A percentile compares a stretch with the other conserved stretches of the same genome.
Conservation (phyloP, 2,113 vertebrate species). For the Perca fluviatilis region DNA sequence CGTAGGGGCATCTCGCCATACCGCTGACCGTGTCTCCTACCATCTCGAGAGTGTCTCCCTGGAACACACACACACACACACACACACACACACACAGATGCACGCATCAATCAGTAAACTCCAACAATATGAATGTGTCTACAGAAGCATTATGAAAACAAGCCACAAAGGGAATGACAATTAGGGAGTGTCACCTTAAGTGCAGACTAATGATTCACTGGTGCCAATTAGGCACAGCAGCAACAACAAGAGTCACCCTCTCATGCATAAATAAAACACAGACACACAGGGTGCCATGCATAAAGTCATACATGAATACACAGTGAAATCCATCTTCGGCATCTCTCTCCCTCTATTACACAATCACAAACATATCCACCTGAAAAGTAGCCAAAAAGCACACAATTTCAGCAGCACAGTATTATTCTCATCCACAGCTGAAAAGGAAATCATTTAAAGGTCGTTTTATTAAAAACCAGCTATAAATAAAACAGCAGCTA, state of each 20-base stretch:
- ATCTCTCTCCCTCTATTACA: not conserved
- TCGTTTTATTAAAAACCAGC: constrained; percentile 74
- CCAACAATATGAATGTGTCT: constrained; percentile 52
- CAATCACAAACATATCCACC: constrained; percentile 11
- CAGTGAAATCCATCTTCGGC: constrained; percentile 1
- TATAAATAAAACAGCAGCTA: constrained; percentile 81
- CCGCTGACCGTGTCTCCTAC: constrained; percentile 92
- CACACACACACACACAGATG: constrained; percentile 34
- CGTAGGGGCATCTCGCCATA: constrained; percentile 97
- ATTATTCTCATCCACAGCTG: constrained; percentile 40
- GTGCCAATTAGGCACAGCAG: constrained; percentile 69
- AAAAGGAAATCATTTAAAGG: constrained; percentile 68
- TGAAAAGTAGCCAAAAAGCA: constrained; percentile 40
- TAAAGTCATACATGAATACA: constrained; percentile 2
- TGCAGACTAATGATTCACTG: constrained; percentile 77
- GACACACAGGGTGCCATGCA: constrained; percentile 1
- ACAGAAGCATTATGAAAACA: constrained; percentile 62
- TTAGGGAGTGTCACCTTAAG: constrained; percentile 69
- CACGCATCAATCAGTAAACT: constrained; percentile 11
- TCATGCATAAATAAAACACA: constrained; percentile 65
- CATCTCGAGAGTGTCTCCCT: constrained; percentile 95
- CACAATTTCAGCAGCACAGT: constrained; percentile 25
- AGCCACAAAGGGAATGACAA: constrained; percentile 73
- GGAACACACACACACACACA: constrained; percentile 13
- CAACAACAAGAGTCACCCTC: constrained; percentile 57